Evolutionary conservation across 2,888 invertebrate genomes (phyloP).

Genomic region (Lasioglossum zephyrum): DNA sequence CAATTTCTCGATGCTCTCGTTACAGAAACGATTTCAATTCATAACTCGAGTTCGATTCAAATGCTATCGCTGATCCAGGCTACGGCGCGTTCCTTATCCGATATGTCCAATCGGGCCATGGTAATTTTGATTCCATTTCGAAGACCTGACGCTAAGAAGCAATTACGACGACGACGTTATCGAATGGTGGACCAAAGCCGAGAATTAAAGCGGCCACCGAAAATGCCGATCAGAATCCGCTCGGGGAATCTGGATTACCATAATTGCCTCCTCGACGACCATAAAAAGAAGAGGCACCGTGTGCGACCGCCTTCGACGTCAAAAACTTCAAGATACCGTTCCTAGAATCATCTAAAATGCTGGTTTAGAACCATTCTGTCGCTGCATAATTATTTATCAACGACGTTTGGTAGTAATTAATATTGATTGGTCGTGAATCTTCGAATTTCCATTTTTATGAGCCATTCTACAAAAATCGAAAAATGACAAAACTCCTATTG

Average conservation of each 20-base stretch:
- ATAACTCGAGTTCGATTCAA: constrained; percentile 6
- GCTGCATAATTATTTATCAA: neutral
- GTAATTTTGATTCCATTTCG: neutral
- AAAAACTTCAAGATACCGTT: constrained; percentile 22
- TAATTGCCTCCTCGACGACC: constrained; percentile 48
- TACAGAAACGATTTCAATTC: neutral
- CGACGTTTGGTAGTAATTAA: neutral
- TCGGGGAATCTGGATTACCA: constrained; percentile 47
- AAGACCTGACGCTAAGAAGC: constrained; percentile 21
- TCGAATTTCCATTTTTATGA: neutral
- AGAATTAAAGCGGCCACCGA: constrained; percentile 31
- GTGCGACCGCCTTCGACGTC: constrained; percentile 7
- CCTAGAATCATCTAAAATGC: neutral
- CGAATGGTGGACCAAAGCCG: neutral
- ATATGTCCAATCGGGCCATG: neutral
- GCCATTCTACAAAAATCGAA: neutral
- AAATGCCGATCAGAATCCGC: constrained; percentile 13
- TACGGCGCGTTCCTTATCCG: neutral
- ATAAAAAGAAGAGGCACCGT: neutral
- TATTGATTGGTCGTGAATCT: no score
- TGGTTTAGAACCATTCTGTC: neutral
- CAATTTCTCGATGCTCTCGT: neutral
- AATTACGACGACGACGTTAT: constrained; percentile 35
- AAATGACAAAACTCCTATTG: neutral
- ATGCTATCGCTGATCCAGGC: neutral